Evolutionary conservation across 2,113 vertebrate genomes (phyloP).

Genomic region (Agapornis roseicollis): DNA sequence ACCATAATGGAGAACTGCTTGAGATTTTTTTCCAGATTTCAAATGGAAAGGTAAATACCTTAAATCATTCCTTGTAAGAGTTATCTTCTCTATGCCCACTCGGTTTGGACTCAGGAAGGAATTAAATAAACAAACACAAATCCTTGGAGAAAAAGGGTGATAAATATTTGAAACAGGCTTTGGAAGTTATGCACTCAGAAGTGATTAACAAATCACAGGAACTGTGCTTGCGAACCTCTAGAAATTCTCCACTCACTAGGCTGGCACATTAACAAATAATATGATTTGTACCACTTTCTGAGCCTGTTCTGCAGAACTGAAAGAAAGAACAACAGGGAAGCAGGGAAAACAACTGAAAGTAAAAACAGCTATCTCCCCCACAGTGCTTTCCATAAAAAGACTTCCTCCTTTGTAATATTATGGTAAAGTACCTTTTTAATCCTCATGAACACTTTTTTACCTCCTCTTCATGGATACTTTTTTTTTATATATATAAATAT

Average conservation of each 20-base stretch:
- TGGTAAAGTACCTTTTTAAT: slow-evolving; percentile 19
- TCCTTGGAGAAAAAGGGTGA: neutral
- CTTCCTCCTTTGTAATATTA: neutral
- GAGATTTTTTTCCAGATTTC: neutral
- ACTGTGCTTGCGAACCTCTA: neutral
- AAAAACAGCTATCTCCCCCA: slow-evolving; percentile 25
- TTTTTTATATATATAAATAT: neutral
- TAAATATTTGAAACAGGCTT: slow-evolving; percentile 29
- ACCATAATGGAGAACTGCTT: neutral
- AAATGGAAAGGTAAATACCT: neutral
- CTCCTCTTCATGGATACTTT: neutral
- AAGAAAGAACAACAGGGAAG: slow-evolving; percentile 25
- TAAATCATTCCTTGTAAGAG: neutral
- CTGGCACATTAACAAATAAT: slow-evolving; percentile 51
- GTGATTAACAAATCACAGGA: slow-evolving; percentile 37
- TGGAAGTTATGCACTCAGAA: neutral
- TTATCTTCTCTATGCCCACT: neutral
- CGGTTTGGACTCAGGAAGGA: neutral
- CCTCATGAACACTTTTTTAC: neutral
- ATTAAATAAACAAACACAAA: neutral
- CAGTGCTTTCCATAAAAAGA: neutral
- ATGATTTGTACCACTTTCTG: slow-evolving; percentile 35
- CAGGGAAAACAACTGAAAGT: slow-evolving; percentile 32
- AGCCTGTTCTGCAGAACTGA: neutral
- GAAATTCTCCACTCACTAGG: slow-evolving; percentile 5